Conservation (phyloP, 2,888 invertebrate genomes). For the Cephus nigrinus region DNA sequence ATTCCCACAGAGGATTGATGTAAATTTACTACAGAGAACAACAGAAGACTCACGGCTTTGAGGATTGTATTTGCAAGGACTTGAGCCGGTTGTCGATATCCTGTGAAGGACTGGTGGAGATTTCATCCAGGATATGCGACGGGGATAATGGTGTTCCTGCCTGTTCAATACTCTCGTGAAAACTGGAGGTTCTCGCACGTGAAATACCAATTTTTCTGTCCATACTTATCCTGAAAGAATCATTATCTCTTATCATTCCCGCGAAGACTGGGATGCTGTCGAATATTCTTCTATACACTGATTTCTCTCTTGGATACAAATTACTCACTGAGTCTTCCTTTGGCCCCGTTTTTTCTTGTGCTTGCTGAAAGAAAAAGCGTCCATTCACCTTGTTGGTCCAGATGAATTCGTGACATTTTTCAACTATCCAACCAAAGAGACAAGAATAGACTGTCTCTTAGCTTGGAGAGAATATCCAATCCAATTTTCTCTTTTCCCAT, state of each 20-base stretch:
- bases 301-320: not conserved
- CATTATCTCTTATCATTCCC: not conserved
- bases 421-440: conserved; percentile 10
- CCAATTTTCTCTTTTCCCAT: not conserved
- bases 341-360: conserved; percentile 61
- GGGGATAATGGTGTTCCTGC: conserved; percentile 50
- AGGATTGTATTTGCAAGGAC: conserved; percentile 57
- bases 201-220: not conserved
- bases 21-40: not conserved
- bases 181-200: conserved; percentile 42
- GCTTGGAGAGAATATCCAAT: not conserved
- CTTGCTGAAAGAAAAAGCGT: conserved; percentile 57
- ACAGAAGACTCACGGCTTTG: conserved; percentile 46
- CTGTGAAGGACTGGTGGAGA: conserved; percentile 54
- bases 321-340: conserved; percentile 59
- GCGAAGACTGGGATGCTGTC: not conserved
- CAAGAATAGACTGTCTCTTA: not conserved
- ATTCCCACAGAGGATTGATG: conserved; percentile 14
- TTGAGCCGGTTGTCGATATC: conserved; percentile 59
- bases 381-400: conserved; percentile 11
- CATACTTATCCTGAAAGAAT: not conserved
- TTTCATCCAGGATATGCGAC: conserved; percentile 48
- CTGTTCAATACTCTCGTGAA: conserved; percentile 52
- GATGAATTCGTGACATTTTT: not conserved
- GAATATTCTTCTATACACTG: not conserved